Evolutionary conservation across 2,113 vertebrate species (phyloP).

Genomic region (Burhinus oedicnemus): DNA sequence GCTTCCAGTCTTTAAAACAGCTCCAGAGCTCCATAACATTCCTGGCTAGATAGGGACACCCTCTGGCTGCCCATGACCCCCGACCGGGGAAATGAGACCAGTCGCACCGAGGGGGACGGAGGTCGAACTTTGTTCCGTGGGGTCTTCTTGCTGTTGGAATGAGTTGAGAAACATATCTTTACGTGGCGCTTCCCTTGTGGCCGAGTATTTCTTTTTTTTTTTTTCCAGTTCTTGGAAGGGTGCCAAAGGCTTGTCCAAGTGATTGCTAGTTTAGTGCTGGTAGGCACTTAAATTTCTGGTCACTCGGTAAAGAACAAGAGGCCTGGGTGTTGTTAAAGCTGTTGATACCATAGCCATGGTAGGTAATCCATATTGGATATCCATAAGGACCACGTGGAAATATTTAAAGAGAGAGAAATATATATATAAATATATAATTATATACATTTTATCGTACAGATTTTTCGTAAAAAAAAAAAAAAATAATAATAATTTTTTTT

Average conservation of each 20-base stretch:
- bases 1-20: slow-evolving; percentile 56
- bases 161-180: slow-evolving; percentile 27
- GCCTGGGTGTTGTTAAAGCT: slow-evolving; percentile 66
- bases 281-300: slow-evolving; percentile 58
- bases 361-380: slow-evolving; percentile 99
- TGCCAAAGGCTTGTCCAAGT: slow-evolving; percentile 64
- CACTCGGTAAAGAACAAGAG: slow-evolving; percentile 57
- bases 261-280: slow-evolving; percentile 54
- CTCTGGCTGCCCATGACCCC: slow-evolving; percentile 3
- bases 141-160: slow-evolving; percentile 50
- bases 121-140: not conserved
- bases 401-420: slow-evolving; percentile 87
- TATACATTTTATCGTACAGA: slow-evolving; percentile 85
- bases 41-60: slow-evolving; percentile 50
- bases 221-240: slow-evolving; percentile 56
- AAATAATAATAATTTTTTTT: slow-evolving; percentile 68
- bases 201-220: slow-evolving; percentile 43
- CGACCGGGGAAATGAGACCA: not conserved
- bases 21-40: slow-evolving; percentile 63
- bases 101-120: not conserved
- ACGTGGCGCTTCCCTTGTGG: slow-evolving; percentile 34
- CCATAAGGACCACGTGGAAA: slow-evolving; percentile 80
- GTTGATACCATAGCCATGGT: slow-evolving; percentile 78
- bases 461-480: slow-evolving; percentile 73
- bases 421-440: slow-evolving; percentile 82